Evolutionary conservation across 2,797 vertebrate species (phyloP).

Genomic region (Neosalanx taihuensis): DNA sequence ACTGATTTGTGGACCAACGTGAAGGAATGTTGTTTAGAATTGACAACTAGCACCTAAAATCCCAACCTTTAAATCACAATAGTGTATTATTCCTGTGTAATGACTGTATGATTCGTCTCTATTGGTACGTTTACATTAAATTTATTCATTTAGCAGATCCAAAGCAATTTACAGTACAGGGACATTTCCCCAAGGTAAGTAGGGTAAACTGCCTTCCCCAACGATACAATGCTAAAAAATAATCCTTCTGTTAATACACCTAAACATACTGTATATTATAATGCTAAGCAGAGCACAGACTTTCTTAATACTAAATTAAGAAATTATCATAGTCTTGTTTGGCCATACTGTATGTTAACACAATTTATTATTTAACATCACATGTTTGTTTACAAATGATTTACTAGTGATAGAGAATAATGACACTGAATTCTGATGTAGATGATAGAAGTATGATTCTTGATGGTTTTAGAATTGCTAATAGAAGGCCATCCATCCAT

Average conservation of each 20-base stretch:
- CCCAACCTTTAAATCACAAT: conserved; percentile 6
- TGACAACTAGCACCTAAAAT: conserved; percentile 12
- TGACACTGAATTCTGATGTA: conserved; percentile 42
- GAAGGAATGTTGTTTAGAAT: conserved; percentile 20
- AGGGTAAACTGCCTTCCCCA: no score
- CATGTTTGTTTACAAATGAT: conserved; percentile 6
- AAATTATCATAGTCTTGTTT: conserved; percentile 20
- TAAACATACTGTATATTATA: not conserved
- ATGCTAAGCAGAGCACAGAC: not conserved
- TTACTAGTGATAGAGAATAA: conserved; percentile 31
- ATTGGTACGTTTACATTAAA: no score
- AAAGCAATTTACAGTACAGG: no score
- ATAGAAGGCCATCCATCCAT: conserved; percentile 64
- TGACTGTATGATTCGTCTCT: no score
- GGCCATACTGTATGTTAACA: conserved; percentile 8
- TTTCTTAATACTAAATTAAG: not conserved
- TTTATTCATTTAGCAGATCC: no score
- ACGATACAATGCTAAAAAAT: not conserved
- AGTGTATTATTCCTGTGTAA: not conserved
- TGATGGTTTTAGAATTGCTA: conserved; percentile 51
- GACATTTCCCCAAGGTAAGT: no score
- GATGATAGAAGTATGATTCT: conserved; percentile 46
- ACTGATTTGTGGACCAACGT: conserved; percentile 17
- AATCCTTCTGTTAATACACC: no score
- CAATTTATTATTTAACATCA: not conserved